Evolutionary conservation across 2,797 vertebrate species (phyloP), one percentile per base, ranked within the genome.

Genomic region (Fistularia commersonii): DNA sequence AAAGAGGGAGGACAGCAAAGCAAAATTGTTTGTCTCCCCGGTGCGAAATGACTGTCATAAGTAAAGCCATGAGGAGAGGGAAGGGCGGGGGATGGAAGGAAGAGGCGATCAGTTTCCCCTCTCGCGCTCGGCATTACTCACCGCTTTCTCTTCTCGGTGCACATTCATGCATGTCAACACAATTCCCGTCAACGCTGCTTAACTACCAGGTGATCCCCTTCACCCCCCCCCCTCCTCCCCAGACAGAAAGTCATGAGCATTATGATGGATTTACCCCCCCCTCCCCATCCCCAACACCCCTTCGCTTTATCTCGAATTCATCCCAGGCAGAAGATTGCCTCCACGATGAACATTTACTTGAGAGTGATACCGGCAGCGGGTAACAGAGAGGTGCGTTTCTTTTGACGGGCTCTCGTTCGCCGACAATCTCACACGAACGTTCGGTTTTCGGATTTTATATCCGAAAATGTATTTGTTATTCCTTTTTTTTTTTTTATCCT

Each of bases 41-140:
- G 32, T 6, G 33, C 13, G 5, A 63, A 70, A 65, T 62, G 41
- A 66, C 66, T 76, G 65, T 74, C 64, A 69, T 41, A 55, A 66
- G 51, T 56, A n/a, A 59, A 56, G 61, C 48, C 48, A 45, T 5
- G 51, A 55, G 39, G 51, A 51, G 49, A 64, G 39, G 45, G 14
- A 55, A 37, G 50, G 55, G 51, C 41, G 45, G n/a, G n/a, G n/a
- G n/a, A n/a, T n/a, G n/a, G n/a, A n/a, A 50, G 51, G 66, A 51
- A 58, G 15, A 62, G 51, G 46, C 57, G 61, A 39, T 43, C 47
- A 11, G 40, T 48, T 54, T 13, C 48, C 43, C 45, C 51, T 48
- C 51, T 32, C 36, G 1, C 54, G 52, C 45, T 59, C 51, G 32
- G 46, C 39, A 40, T 72, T 41, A 45, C 54, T 62, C 44, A 43